Conservation (phyloP, 1,140 invertebrate genomes). For the Radopholus similis region DNA sequence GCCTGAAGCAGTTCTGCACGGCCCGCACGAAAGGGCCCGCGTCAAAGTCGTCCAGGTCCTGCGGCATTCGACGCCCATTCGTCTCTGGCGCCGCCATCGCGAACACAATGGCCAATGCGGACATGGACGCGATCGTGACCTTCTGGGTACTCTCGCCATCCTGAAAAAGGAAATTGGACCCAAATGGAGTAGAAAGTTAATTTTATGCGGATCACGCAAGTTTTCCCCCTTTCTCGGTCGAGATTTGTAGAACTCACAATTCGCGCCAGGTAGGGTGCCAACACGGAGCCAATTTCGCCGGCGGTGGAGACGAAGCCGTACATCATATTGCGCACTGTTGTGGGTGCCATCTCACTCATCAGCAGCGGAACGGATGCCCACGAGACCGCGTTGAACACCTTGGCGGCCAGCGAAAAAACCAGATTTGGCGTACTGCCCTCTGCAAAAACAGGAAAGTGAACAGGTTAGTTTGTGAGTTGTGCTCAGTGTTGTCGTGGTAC, state of each 20-base stretch:
- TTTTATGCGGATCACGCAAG: background rate
- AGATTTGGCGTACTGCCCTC: constrained; percentile 28
- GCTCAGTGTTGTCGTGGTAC: too few relatives aligned
- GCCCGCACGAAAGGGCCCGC: constrained; percentile 29
- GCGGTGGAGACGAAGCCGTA: constrained; percentile 27
- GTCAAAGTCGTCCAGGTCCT: constrained; percentile 44
- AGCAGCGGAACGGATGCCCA: constrained; percentile 41
- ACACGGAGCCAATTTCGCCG: constrained; percentile 42
- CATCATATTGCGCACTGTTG: constrained; percentile 39
- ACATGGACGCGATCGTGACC: constrained; percentile 36
- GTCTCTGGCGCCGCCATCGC: constrained; percentile 36
- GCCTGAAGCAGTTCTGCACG: background rate
- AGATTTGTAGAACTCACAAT: too few relatives aligned
- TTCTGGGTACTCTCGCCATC: constrained; percentile 26
- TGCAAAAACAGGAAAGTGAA: constrained; percentile 9
- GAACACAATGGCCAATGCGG: constrained; percentile 34
- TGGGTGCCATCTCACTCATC: constrained; percentile 45
- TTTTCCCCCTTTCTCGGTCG: too few relatives aligned
- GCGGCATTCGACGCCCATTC: constrained; percentile 38
- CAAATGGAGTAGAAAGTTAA: background rate
- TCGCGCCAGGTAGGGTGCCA: constrained; percentile 46
- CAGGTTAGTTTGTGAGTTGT: too few relatives aligned
- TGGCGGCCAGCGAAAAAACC: constrained; percentile 41
- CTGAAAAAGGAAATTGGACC: background rate
- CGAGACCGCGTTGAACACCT: constrained; percentile 40